Percentiles rank a stretch among this genome's conserved stretches.
These are phyloP conservation scores for Thecophora atra DNA, from an alignment of 2,888 invertebrate genomes.

Conservation along the genomic window DNA sequence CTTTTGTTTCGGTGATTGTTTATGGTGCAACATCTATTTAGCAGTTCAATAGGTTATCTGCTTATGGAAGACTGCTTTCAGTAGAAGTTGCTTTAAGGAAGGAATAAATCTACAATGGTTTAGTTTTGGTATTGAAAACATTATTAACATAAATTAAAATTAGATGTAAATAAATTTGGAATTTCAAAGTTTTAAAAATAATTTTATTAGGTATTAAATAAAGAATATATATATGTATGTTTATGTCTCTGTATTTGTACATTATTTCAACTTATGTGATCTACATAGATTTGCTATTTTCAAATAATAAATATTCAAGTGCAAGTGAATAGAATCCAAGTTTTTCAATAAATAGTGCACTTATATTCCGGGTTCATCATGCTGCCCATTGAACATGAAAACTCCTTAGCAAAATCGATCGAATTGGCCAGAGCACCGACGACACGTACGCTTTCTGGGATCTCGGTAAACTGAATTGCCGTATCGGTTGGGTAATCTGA, in stretches of 20 bases:
- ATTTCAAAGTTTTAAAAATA: too few relatives aligned
- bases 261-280: too few relatives aligned
- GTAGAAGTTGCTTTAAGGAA: too few relatives aligned
- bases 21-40: not conserved
- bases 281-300: too few relatives aligned
- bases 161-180: too few relatives aligned
- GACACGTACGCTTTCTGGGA: conserved; percentile 56
- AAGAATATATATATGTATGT: too few relatives aligned
- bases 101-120: too few relatives aligned
- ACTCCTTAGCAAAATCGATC: conserved; percentile 54
- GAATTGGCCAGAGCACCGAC: conserved; percentile 58
- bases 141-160: too few relatives aligned
- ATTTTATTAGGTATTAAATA: too few relatives aligned
- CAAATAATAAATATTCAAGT: too few relatives aligned
- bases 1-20: not conserved
- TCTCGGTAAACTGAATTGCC: conserved; percentile 49
- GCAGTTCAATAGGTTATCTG: conserved; percentile 31
- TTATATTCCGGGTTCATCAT: conserved; percentile 58
- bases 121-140: too few relatives aligned
- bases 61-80: not conserved
- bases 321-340: conserved; percentile 7
- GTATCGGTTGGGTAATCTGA: conserved; percentile 53
- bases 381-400: conserved; percentile 51
- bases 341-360: conserved; percentile 55
- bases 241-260: too few relatives aligned